These are phyloP conservation scores for Silurus asotus DNA, from an alignment of 2,113 vertebrate species.

Conservation along the genomic window DNA sequence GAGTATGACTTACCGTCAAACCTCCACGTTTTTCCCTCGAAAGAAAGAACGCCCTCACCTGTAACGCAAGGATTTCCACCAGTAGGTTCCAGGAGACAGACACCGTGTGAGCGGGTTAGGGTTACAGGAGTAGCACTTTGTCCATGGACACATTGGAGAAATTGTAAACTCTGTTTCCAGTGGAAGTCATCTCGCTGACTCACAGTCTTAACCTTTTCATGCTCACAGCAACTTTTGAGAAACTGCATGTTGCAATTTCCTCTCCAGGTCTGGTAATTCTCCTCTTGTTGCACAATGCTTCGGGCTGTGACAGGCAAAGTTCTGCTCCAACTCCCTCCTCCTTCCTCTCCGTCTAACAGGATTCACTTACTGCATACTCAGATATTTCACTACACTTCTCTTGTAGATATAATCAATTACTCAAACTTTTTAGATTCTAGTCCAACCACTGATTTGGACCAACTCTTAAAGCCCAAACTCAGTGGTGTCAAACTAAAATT, in stretches of 20 bases:
- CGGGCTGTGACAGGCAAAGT: too few species aligned
- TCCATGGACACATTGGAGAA: not conserved
- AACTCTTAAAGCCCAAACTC: too few species aligned
- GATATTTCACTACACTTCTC: not conserved
- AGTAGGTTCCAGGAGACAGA: not conserved
- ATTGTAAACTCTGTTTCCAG: not conserved
- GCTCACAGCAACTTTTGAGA: slow-evolving; percentile 25
- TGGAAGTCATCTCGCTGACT: not conserved
- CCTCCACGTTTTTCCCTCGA: not conserved
- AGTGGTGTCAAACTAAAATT: too few species aligned
- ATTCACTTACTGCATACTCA: not conserved
- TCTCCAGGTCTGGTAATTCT: not conserved
- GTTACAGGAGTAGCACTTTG: not conserved
- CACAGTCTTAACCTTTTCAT: slow-evolving; percentile 24
- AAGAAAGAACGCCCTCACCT: slow-evolving; percentile 1
- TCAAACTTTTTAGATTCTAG: not conserved
- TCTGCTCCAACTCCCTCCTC: not conserved
- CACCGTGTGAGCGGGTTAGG: not conserved
- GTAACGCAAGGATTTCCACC: not conserved
- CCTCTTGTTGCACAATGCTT: slow-evolving; percentile 8
- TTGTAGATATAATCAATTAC: not conserved
- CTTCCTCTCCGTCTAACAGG: not conserved
- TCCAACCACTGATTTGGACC: not conserved
- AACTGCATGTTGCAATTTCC: slow-evolving; percentile 48
- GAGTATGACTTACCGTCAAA: not conserved